Conservation (phyloP, 2,113 vertebrate species). For the Pseudolaguvia tuberculata region DNA sequence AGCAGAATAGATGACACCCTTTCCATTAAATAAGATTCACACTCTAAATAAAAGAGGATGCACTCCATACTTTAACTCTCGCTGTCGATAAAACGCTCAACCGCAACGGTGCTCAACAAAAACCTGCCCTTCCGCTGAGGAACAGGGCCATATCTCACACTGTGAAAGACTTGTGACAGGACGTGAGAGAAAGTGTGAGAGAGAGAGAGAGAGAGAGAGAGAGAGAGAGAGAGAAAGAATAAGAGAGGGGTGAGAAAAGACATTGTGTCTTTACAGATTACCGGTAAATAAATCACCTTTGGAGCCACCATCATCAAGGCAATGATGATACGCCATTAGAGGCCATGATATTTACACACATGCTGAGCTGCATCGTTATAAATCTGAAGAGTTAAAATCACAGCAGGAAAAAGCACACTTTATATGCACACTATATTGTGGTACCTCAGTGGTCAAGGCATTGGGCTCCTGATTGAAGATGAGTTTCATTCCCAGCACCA, state of each 20-base stretch:
- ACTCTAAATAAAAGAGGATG: conserved; percentile 49
- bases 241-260: background rate
- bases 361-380: background rate
- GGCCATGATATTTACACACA: background rate
- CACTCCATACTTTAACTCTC: conserved; percentile 34
- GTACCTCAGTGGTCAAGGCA: too few relatives aligned
- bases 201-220: conserved; percentile 3
- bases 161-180: conserved; percentile 17
- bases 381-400: background rate
- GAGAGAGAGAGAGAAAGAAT: background rate
- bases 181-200: too few relatives aligned
- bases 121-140: conserved; percentile 28
- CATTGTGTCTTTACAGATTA: conserved; percentile 1
- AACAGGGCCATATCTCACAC: conserved; percentile 29
- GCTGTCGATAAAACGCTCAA: conserved; percentile 47
- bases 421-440: too few relatives aligned
- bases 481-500: too few relatives aligned
- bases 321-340: background rate
- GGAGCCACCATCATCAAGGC: conserved; percentile 17
- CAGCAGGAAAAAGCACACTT: background rate
- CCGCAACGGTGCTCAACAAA: conserved; percentile 40
- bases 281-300: background rate
- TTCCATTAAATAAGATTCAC: conserved; percentile 52
- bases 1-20: conserved; percentile 38
- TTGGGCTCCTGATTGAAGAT: too few relatives aligned